Conservation (phyloP, 2,797 vertebrate genomes). For the Neosalanx taihuensis region DNA sequence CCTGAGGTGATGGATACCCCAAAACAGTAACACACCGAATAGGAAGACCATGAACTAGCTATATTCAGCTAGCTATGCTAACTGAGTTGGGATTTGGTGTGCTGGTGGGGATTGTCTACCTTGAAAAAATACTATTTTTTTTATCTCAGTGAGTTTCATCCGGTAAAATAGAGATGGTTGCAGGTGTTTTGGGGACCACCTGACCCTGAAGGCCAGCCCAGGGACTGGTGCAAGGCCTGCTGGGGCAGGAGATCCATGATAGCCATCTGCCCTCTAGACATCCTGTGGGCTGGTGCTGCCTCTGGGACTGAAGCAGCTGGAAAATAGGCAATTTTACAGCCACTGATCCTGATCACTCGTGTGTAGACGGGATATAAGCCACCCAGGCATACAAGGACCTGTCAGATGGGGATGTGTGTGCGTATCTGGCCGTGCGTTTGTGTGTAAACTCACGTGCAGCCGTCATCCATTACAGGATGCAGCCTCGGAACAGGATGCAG, state of each 20-base stretch:
- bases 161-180: no score
- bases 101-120: no score
- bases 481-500: not conserved
- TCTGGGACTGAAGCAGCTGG: conserved; percentile 70
- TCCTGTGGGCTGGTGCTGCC: conserved; percentile 62
- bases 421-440: conserved; percentile 7
- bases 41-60: no score
- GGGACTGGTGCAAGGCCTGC: no score
- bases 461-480: not conserved
- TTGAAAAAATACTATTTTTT: no score
- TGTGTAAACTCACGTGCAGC: not conserved
- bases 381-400: conserved; percentile 57
- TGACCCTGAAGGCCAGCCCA: no score
- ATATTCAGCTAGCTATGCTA: no score
- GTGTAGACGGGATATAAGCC: conserved; percentile 69
- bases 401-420: conserved; percentile 36
- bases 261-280: conserved; percentile 60
- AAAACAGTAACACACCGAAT: not conserved
- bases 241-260: not conserved
- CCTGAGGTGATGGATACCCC: not conserved
- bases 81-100: no score
- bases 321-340: conserved; percentile 78
- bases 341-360: conserved; percentile 68
- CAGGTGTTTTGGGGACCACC: no score
- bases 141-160: no score